phyloP scores from a whole-genome alignment of 92 coral and sea anemone genomes.

The Umimayanthus kanabou region DNA sequence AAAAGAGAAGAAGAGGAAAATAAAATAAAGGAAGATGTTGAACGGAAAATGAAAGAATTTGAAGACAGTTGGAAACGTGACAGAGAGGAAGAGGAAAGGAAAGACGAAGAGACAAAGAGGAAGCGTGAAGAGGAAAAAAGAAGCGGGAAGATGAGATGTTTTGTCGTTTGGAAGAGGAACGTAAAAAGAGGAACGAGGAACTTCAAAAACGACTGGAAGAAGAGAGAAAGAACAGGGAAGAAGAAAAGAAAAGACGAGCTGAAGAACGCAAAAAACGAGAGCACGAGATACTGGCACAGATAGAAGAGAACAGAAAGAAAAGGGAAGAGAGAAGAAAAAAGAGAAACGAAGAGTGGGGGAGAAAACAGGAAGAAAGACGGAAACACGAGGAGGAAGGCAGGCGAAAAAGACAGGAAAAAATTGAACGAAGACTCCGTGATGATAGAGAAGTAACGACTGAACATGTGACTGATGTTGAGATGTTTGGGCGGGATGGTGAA shows the following conservation, averaged over 20 bases:
- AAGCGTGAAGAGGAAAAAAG: conserved; percentile 27
- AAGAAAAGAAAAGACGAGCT: conserved; percentile 22
- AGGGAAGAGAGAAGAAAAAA: conserved; percentile 6
- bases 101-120: neutral
- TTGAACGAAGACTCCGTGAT: conserved; percentile 10
- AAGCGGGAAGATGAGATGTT: conserved; percentile 7
- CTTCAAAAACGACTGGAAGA: conserved; percentile 14
- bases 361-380: neutral
- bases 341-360: neutral
- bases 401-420: neutral
- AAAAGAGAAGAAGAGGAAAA: conserved; percentile 16
- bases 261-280: conserved; percentile 37
- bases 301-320: conserved; percentile 12
- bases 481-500: neutral
- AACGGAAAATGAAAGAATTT: conserved; percentile 24
- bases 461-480: neutral
- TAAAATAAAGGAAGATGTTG: conserved; percentile 24
- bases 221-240: conserved; percentile 18
- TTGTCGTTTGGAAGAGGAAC: conserved; percentile 15
- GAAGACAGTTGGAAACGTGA: conserved; percentile 13
- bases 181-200: neutral
- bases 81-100: neutral
- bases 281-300: conserved; percentile 20
- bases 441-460: neutral
- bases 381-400: conserved; percentile 14